Base-by-base conservation (phyloP, 2,888 invertebrate genomes). In the Eupeodes latifasciatus region DNA sequence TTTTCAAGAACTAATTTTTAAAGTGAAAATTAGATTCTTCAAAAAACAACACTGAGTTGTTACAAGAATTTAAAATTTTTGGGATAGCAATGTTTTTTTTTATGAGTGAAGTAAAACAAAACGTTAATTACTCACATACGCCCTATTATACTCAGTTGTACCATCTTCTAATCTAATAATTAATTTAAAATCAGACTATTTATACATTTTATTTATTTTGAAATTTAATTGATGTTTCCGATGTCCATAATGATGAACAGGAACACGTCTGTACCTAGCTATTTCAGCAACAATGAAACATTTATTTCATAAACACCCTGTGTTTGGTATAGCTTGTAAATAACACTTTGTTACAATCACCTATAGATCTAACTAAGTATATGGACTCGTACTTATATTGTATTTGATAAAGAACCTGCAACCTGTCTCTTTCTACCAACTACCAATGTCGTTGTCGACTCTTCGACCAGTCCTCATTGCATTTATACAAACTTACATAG, bases 401-500 rank as follows among this genome's bases (percentile, higher is more conserved):
- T 40, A 9, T 40, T 36, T 16, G 16, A 11, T 7, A 5, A 4
- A 40, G 6, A 5, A 19, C 12, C 44, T 27, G 1, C 16, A 66
- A 7, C 27, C 9, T 14, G 12, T 19, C 69, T 12, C 16, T 12
- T 12, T 11, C 51, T 36, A 10, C 36, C n/a, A 16, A 5, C 19
- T 27, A 27, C 27, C 3, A 27, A n/a, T n/a, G 16, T 19, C 16
- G 12, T 16, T 16, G 16, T 19, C 0, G n/a, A 6, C 3, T 14
- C 53, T 53, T n/a, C 16, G 11, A 5, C 12, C 40, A 27, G 16
- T 49, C 14, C 51, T 11, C 71, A 11, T n/a, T 47, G 44, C 34
- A 67, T 44, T 55, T 55, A 67, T 40, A 80, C 75, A 69, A 61
- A 64, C 84, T 62, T 47, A 89, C 74, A 76, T 82, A 76, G 75